Percentiles rank a stretch among this genome's conserved stretches.
phyloP scores from a whole-genome alignment of 2,113 vertebrate species.

The Gadus macrocephalus region DNA sequence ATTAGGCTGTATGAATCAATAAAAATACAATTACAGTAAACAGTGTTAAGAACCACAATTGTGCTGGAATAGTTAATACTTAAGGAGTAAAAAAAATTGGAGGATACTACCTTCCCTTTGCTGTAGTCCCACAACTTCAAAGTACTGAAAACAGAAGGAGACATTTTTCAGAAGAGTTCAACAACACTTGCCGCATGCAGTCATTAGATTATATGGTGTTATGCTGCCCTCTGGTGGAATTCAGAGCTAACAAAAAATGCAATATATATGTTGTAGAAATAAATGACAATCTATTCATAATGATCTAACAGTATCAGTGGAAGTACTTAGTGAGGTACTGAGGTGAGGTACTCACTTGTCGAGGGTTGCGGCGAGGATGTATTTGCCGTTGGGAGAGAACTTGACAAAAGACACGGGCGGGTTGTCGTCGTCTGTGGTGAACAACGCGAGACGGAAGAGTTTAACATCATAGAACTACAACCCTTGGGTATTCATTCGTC shows the following conservation, averaged over 20 bases:
- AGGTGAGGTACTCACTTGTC: conserved; percentile 85
- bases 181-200: not conserved
- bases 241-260: not conserved
- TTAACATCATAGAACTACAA: not conserved
- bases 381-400: conserved; percentile 98
- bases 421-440: conserved; percentile 88
- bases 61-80: too few species aligned
- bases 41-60: not conserved
- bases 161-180: not conserved
- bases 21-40: not conserved
- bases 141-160: conserved; percentile 73
- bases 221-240: conserved; percentile 32
- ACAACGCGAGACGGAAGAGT: conserved; percentile 12
- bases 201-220: not conserved
- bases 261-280: too few species aligned
- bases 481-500: too few species aligned
- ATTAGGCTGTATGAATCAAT: not conserved
- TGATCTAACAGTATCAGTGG: not conserved
- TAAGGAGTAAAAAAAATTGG: not conserved
- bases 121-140: conserved; percentile 99
- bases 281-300: not conserved
- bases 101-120: conserved; percentile 90
- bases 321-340: not conserved
- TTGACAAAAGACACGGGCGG: conserved; percentile 98
- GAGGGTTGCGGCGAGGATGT: conserved; percentile 95